Base-by-base conservation (phyloP, 2,113 vertebrate genomes). In the Cheilinus undulatus region DNA sequence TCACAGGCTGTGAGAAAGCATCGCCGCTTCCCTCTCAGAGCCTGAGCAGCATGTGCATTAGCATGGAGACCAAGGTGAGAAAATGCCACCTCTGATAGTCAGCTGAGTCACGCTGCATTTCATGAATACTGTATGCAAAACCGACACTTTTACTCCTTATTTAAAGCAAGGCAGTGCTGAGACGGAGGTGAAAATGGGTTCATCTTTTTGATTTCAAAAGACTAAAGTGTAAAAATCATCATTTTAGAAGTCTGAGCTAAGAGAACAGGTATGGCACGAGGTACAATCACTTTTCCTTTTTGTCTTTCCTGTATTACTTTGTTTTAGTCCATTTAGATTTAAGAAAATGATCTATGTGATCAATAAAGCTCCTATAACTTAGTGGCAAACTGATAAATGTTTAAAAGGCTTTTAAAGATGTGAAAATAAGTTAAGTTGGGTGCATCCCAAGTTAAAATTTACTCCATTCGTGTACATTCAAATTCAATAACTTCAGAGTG, bases 41-140 rank as follows among this genome's bases (percentile, higher is more conserved):
- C 20, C 60, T 14, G 49, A 28, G 57, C 64, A 67, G 65, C 56
- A 0, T 42, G 61, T 62, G 77, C 85, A 86, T 84, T 83, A 86
- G 61, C 52, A 56, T 49, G 40, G 54, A 1, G 17, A 27, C 56
- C 17, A 24, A 88, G 80, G 86, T 87, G 86, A 85, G 82, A 88
- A 88, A 84, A 85, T 7, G 57, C 24, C 83, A 76, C 69, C 73
- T 76, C 61, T n/a, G 50, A 73, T 13, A 36, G 48, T 42, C 46
- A 20, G 26, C 52, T 19, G 52, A 74, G 24, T 42, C n/a, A 27
- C 1, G 4, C 65, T 3, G 69, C 30, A 69, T 68, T 2, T 20
- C 68, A 76, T 82, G 48, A 82, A 86, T 80, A 49, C 63, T 72
- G 54, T 0, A 77, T 60, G 28, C 7, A 42, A 64, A 80, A 61